Conservation (phyloP, 2,888 invertebrate species). For the Fragum sueziense region DNA sequence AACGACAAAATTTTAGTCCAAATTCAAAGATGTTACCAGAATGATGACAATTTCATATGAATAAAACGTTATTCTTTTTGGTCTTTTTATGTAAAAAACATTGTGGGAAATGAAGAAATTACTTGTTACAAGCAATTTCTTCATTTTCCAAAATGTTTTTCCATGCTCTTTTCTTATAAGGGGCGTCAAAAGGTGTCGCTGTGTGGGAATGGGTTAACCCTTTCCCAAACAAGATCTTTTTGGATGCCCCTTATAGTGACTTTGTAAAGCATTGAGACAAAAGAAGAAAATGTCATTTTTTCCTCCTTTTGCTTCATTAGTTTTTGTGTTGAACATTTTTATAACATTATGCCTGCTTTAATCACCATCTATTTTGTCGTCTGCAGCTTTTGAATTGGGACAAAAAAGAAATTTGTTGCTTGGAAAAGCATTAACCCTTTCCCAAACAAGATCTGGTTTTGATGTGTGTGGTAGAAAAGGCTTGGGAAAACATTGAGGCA, state of each 20-base stretch:
- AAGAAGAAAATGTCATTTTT: neutral
- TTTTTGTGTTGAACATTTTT: neutral
- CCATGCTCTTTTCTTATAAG: neutral
- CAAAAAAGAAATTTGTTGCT: neutral
- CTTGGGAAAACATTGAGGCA: too few species aligned
- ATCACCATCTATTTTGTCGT: too few species aligned
- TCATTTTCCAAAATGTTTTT: neutral
- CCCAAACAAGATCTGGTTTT: neutral
- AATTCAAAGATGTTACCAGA: neutral
- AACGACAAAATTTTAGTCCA: neutral
- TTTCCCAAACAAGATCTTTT: neutral
- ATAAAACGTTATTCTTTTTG: neutral
- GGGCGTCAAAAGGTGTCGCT: neutral
- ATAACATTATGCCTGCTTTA: too few species aligned
- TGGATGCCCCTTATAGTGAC: neutral
- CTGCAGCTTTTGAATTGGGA: neutral
- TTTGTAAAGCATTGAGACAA: neutral
- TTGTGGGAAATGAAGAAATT: neutral
- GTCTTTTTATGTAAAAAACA: neutral
- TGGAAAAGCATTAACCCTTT: neutral
- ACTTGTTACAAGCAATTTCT: conserved; percentile 1
- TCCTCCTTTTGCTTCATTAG: neutral
- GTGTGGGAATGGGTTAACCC: neutral
- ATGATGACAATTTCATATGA: neutral
- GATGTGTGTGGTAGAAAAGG: too few species aligned